Base-by-base conservation (phyloP, 2,888 invertebrate genomes). In the Drosophila rellima region DNA sequence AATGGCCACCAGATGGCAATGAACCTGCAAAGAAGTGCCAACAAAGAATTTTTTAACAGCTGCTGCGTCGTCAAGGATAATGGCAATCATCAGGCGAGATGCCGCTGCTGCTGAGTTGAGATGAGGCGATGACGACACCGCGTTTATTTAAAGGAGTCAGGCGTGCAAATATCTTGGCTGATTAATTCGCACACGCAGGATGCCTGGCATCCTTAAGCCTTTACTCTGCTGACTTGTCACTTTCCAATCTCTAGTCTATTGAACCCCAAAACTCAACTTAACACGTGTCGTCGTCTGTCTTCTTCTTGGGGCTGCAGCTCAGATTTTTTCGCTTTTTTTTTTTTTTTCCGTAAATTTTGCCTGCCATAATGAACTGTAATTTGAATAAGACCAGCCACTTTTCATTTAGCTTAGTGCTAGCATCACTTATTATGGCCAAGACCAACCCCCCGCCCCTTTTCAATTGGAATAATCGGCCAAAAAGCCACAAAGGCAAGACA, bases 1-100 rank as follows among this genome's bases (percentile, higher is more conserved):
- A 98, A 93, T 2, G 98, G 97, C 96, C 97, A 98, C 96, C 98
- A 98, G 88, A 98, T 98, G 47, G 98, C 98, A 81, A 98, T 94
- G 92, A 98, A 98, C 94, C 98, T 98, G 95, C 17, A 95, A 95
- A 95, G 56, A 70, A 70, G 64, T 64, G 55, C 55, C 74, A 74
- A 82, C 88, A 89, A 83, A 86, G 87, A 71, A 57, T 64, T 73
- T 73, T 70, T 71, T 44, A 78, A 56, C 74, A 74, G 62, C 69
- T 70, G 62, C 62, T 62, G 39, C 55, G 64, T 17, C 40, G 62
- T 68, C 70, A 66, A 75, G 70, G 51, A 82, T 84, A 82, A 87
- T 88, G 73, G 67, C 74, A 74, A 84, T 70, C 80, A 70, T 65
- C 82, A 68, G 65, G 59, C 65, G 44, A 33, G 26, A n/a, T n/a